Base-by-base conservation (phyloP, 1,140 invertebrate genomes). In the Stenopsyche tienmushanensis region DNA sequence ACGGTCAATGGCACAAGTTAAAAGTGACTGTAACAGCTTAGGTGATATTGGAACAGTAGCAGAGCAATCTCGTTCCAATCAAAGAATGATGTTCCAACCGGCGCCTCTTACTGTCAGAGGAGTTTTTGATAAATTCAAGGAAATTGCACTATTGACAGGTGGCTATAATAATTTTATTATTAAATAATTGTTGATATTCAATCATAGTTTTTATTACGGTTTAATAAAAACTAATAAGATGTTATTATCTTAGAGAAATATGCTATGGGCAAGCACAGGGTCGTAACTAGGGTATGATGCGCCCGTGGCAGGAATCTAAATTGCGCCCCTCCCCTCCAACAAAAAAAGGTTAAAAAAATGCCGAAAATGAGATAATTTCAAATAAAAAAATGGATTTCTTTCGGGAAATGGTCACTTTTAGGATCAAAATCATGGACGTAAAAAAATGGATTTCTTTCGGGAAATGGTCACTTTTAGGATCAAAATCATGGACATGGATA, bases 11-110 rank as follows among this genome's bases (percentile, higher is more conserved):
- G 87, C 88, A 1, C 92, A 96, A 76, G 89, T 99, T 41, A 96
- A 95, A 79, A 76, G 82, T 0, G 93, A 97, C 71, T 86, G 87
- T 2, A 87, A 88, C 64, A 78, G 83, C 69, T 85, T 84, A 69
- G 96, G 96, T 3, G 97, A 99, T 82, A 80, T 99, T 10, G 96
- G 96, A 2, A 79, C 91, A n/a, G 93, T 96, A 7, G 96, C 96
- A 2, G 94, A 98, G 83, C 85, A 85, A 66, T 96, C 93, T 72
- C 86, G 93, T 63, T 87, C 88, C 34, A 94, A 88, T 74, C 97
- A 99, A 77, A 83, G 88, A 71, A 94, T 91, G 72, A 92, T 99
- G 87, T 93, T 90, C 73, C 83, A 86, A 69, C 87, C 88, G 2
- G 82, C 90, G 9, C 82, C 84, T 1, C 78, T 93, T 10, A 86